phyloP scores from a whole-genome alignment of 2,797 vertebrate species.

The Labeo calbasu region DNA sequence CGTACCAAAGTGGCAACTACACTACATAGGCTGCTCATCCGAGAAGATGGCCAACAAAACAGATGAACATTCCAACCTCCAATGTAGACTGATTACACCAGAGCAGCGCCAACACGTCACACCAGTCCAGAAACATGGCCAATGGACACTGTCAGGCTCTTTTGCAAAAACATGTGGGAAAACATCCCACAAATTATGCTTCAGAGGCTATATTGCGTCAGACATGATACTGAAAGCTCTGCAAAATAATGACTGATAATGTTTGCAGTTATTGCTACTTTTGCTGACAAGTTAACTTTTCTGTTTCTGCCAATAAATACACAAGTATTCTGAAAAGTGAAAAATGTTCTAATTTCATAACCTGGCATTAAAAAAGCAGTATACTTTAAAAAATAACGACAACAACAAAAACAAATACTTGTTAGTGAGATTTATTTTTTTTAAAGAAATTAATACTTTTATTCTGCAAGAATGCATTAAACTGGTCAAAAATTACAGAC shows the following conservation, averaged over 20 bases:
- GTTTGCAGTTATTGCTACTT: background rate
- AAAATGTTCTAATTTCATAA: background rate
- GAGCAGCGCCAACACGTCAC: background rate
- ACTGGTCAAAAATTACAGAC: background rate
- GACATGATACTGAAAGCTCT: background rate
- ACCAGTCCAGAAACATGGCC: background rate
- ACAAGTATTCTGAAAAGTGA: background rate
- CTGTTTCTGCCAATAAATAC: background rate
- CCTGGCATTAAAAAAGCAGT: background rate
- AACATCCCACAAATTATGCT: background rate
- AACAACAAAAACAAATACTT: background rate
- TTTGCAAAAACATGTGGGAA: background rate
- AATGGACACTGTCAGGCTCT: constrained; percentile 1
- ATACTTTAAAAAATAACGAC: too few relatives aligned
- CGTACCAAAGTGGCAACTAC: background rate
- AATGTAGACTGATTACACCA: background rate
- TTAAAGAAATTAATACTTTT: background rate
- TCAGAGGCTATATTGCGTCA: background rate
- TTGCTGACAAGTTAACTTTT: background rate
- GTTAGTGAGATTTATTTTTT: background rate
- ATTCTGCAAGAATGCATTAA: background rate
- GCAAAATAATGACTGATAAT: background rate
- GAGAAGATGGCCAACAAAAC: background rate
- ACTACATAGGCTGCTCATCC: background rate
- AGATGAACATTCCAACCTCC: constrained; percentile 11